Evolutionary conservation across 1,140 invertebrate genomes (phyloP).

Genomic region (Achroia grisella): DNA sequence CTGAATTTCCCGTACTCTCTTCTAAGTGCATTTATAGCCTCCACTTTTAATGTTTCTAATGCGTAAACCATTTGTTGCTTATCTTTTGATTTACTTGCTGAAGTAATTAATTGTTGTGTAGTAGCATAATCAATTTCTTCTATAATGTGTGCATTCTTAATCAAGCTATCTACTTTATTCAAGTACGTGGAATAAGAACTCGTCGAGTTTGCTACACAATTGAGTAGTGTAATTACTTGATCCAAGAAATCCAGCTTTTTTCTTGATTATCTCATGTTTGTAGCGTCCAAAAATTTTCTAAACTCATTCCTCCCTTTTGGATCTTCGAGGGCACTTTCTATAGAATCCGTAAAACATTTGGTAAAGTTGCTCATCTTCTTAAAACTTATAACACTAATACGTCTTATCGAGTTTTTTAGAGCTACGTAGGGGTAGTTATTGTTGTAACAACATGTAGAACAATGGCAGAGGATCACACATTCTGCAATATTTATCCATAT

Average conservation of each 20-base stretch:
- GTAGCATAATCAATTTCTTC: constrained; percentile 60
- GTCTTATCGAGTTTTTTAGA: constrained; percentile 39
- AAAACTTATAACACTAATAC: constrained; percentile 30
- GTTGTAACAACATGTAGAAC: no score
- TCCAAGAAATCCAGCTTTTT: constrained; percentile 58
- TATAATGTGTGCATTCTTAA: constrained; percentile 53
- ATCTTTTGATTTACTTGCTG: constrained; percentile 43
- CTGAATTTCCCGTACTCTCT: constrained; percentile 58
- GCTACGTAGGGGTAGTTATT: no score
- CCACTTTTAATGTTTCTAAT: constrained; percentile 51
- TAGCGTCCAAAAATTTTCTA: constrained; percentile 62
- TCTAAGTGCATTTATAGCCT: constrained; percentile 51
- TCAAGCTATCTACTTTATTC: constrained; percentile 42
- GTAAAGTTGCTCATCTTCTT: constrained; percentile 68
- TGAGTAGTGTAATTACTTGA: constrained; percentile 46
- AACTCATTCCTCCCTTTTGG: constrained; percentile 61
- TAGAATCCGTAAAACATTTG: constrained; percentile 68
- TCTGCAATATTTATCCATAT: no score
- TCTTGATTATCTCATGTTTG: constrained; percentile 52
- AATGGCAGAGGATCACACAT: no score
- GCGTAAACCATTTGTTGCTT: constrained; percentile 49
- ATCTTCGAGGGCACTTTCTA: constrained; percentile 66
- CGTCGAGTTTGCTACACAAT: constrained; percentile 35
- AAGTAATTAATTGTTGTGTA: constrained; percentile 52
- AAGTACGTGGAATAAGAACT: constrained; percentile 32